A percentile compares a stretch with the other conserved stretches of the same genome.
phyloP scores from a whole-genome alignment of 2,113 vertebrate species.

The Centrocercus urophasianus region DNA sequence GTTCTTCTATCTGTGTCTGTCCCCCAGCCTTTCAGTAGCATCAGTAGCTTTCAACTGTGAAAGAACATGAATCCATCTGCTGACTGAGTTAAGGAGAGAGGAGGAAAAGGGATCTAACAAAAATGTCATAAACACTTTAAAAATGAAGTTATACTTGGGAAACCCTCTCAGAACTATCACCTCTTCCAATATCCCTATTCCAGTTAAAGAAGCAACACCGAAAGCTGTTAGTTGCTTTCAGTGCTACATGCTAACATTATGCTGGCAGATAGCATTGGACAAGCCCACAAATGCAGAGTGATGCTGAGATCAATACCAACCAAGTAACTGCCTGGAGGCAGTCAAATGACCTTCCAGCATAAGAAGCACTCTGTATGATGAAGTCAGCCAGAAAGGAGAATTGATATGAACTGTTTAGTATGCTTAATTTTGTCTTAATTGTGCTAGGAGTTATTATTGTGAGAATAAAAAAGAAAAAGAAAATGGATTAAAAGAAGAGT shows the following conservation, averaged over 20 bases:
- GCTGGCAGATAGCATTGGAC: background rate
- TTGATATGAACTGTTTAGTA: background rate
- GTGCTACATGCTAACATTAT: rapidly evolving
- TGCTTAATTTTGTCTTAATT: background rate
- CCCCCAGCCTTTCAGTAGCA: background rate
- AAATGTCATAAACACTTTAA: background rate
- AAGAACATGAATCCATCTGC: background rate
- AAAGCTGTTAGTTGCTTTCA: background rate
- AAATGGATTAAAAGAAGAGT: background rate
- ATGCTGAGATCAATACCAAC: background rate
- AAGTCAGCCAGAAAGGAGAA: background rate
- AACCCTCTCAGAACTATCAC: background rate
- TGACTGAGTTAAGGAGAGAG: background rate
- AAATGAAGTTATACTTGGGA: background rate
- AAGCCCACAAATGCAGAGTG: background rate
- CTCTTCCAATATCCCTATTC: background rate
- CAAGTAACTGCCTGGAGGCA: background rate
- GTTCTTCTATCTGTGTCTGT: background rate
- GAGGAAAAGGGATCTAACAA: background rate
- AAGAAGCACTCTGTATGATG: background rate
- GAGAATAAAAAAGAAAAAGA: background rate
- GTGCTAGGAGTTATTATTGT: background rate
- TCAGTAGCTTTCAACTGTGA: background rate
- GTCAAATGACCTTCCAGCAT: background rate
- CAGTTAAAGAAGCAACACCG: background rate